These are phyloP conservation scores for Lasius fuliginosus DNA, from an alignment of 2,888 invertebrate species.

Conservation along the genomic window DNA sequence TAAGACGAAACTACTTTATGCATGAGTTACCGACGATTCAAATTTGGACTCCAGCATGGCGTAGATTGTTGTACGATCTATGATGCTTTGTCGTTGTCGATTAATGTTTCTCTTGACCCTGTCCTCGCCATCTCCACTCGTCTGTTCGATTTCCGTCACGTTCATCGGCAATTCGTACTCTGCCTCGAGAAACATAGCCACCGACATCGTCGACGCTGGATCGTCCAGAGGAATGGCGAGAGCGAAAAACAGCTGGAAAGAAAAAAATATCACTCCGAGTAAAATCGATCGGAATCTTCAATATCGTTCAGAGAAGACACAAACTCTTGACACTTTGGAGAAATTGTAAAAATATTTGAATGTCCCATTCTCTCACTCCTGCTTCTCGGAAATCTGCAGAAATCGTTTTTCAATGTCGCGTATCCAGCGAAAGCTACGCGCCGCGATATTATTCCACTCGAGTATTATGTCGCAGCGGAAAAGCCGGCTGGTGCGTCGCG, in stretches of 20 bases:
- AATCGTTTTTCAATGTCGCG: conserved; percentile 31
- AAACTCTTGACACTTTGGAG: not conserved
- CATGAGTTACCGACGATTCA: conserved; percentile 76
- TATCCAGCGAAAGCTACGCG: not conserved
- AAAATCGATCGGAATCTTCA: not conserved
- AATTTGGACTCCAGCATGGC: conserved; percentile 80
- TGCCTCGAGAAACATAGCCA: conserved; percentile 92
- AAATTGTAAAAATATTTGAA: conserved; percentile 8
- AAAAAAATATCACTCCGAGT: not conserved
- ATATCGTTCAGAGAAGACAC: not conserved
- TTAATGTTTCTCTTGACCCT: not conserved
- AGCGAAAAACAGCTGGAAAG: conserved; percentile 89
- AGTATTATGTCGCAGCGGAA: conserved; percentile 20
- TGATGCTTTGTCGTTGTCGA: conserved; percentile 48
- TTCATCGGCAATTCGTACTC: conserved; percentile 89
- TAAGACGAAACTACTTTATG: not conserved
- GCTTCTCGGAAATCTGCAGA: not conserved
- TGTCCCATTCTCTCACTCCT: not conserved
- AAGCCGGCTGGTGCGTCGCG: not conserved
- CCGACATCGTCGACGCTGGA: conserved; percentile 88
- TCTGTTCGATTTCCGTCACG: conserved; percentile 69
- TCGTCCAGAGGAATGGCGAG: conserved; percentile 91
- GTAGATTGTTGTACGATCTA: conserved; percentile 78
- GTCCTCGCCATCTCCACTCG: not conserved
- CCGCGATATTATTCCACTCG: conserved; percentile 40